A percentile compares a stretch with the other conserved stretches of the same genome.
Conservation (phyloP, 2,888 invertebrate genomes). For the Neoascia interrupta region DNA sequence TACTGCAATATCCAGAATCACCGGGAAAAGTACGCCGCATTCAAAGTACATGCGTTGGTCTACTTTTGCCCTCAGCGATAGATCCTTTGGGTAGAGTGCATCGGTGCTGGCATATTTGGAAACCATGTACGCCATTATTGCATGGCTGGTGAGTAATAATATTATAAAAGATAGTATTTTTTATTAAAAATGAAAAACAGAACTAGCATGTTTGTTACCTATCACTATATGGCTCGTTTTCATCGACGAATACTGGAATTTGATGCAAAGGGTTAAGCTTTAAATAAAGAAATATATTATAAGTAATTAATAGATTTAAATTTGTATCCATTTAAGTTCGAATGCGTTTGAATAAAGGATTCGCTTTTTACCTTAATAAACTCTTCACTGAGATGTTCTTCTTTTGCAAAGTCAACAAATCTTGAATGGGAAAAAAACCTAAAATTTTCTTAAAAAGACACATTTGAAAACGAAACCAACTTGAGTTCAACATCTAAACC, state of each 20-base stretch:
- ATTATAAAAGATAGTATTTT: too few species aligned
- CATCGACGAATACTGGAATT: constrained; percentile 81
- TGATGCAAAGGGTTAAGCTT: constrained; percentile 83
- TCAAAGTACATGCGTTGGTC: constrained; percentile 82
- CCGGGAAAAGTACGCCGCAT: constrained; percentile 80
- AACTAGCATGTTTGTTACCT: constrained; percentile 77
- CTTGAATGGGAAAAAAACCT: too few species aligned
- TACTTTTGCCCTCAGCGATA: constrained; percentile 80
- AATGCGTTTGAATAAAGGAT: too few species aligned
- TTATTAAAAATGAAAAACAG: background rate
- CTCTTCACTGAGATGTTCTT: constrained; percentile 78
- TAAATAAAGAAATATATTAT: too few species aligned
- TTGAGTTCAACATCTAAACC: constrained; percentile 79
- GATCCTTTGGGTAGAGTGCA: constrained; percentile 82
- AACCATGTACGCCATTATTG: constrained; percentile 81
- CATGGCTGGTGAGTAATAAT: too few species aligned
- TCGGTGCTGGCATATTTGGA: constrained; percentile 81
- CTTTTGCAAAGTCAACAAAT: constrained; percentile 77
- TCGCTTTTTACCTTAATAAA: constrained; percentile 79
- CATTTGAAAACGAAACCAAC: constrained; percentile 72
- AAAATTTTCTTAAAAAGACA: too few species aligned
- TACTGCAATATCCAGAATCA: constrained; percentile 80
- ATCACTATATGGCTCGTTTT: constrained; percentile 81
- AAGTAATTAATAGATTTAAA: background rate
- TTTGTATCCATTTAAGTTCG: too few species aligned